phyloP scores from a whole-genome alignment of 1,140 invertebrate species.

The Hyposmocoma kahamanoa region DNA sequence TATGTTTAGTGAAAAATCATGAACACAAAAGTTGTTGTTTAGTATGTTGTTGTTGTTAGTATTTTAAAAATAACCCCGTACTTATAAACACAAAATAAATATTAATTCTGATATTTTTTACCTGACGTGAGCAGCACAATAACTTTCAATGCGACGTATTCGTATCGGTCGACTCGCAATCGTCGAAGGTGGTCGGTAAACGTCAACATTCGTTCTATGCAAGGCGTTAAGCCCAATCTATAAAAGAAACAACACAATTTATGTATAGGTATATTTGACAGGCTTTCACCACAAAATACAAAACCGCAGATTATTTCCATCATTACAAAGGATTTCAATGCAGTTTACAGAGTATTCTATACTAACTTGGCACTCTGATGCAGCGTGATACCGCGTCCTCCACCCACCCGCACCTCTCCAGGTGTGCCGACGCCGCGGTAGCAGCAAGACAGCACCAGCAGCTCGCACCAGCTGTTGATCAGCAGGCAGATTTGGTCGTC shows the following conservation, averaged over 20 bases:
- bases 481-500: slow-evolving; percentile 95
- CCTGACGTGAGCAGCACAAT: slow-evolving; percentile 94
- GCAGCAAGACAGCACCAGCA: slow-evolving; percentile 94
- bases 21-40: too few relatives aligned
- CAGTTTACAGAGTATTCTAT: too few relatives aligned
- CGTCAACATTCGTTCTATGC: slow-evolving; percentile 95
- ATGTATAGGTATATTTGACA: too few relatives aligned
- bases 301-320: not conserved
- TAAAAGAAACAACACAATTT: slow-evolving; percentile 9
- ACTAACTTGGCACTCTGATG: slow-evolving; percentile 79
- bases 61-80: too few relatives aligned
- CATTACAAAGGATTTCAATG: not conserved
- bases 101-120: slow-evolving; percentile 61
- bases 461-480: slow-evolving; percentile 98
- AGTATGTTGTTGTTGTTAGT: too few relatives aligned
- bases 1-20: too few relatives aligned
- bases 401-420: slow-evolving; percentile 88
- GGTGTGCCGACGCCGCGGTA: slow-evolving; percentile 91
- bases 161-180: slow-evolving; percentile 94
- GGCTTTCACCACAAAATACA: too few relatives aligned
- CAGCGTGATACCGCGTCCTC: slow-evolving; percentile 84
- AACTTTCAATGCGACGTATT: slow-evolving; percentile 97
- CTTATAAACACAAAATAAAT: too few relatives aligned
- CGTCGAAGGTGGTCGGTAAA: slow-evolving; percentile 93
- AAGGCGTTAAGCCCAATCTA: slow-evolving; percentile 78